Conservation (phyloP, 2,113 vertebrate species). For the Poecilia latipinna region DNA sequence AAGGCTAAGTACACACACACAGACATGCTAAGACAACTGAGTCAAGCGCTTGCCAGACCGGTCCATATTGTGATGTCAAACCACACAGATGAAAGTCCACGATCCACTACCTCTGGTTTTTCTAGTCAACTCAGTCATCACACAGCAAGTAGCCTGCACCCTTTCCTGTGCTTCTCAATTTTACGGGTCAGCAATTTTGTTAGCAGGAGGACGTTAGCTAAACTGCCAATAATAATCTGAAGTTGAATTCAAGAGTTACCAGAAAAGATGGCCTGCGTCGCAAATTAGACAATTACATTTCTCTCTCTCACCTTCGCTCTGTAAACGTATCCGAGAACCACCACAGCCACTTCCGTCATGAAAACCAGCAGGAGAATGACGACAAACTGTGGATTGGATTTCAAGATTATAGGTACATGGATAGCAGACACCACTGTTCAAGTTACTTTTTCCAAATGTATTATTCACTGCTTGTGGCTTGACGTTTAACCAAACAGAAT, state of each 20-base stretch:
- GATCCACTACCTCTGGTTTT: background rate
- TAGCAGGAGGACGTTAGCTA: too few relatives aligned
- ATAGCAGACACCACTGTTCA: conserved; percentile 1
- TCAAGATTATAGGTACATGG: conserved; percentile 26
- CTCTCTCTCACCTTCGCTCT: conserved; percentile 89
- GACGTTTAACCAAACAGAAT: background rate
- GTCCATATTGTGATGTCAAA: background rate
- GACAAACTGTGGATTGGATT: conserved; percentile 86
- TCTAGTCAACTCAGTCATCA: background rate
- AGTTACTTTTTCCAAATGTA: background rate
- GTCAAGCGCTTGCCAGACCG: background rate
- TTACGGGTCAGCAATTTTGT: background rate
- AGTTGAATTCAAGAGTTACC: background rate
- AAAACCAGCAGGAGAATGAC: conserved; percentile 95
- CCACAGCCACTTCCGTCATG: conserved; percentile 92
- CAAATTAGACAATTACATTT: background rate
- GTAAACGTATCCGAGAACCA: conserved; percentile 95
- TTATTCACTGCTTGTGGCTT: conserved; percentile 6
- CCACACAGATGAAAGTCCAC: background rate
- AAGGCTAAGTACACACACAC: background rate
- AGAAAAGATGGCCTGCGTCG: background rate
- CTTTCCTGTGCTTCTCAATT: background rate
- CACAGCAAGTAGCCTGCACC: background rate
- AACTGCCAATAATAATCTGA: background rate
- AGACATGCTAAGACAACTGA: background rate